Evolutionary conservation across 2,797 vertebrate species (phyloP).

Genomic region (Coranthus polyacanthus): DNA sequence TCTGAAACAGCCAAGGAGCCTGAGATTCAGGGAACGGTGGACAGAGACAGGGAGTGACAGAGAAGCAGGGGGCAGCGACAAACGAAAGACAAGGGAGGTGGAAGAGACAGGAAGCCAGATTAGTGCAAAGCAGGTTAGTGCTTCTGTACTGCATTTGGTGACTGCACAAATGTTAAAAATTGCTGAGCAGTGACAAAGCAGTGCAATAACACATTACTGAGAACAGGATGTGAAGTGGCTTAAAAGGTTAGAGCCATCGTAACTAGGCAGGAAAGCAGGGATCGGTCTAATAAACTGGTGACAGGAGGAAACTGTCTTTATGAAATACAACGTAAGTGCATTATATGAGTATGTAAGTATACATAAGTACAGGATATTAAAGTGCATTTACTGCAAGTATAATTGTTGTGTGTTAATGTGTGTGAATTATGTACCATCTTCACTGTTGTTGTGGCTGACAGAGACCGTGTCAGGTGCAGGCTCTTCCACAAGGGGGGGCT

Average conservation of each 20-base stretch:
- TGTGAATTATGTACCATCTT: slow-evolving; percentile 88
- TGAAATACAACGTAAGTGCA: no score
- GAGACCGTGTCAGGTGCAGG: slow-evolving; percentile 88
- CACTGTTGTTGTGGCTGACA: slow-evolving; percentile 92
- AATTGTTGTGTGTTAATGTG: slow-evolving; percentile 17
- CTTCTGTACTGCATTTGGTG: slow-evolving; percentile 23
- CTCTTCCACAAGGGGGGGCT: slow-evolving; percentile 92
- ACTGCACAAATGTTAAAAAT: slow-evolving; percentile 40
- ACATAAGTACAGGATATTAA: not conserved
- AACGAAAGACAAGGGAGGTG: slow-evolving; percentile 15
- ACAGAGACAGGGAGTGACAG: slow-evolving; percentile 43
- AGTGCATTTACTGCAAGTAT: not conserved
- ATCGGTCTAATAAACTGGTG: slow-evolving; percentile 24
- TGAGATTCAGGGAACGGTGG: slow-evolving; percentile 72
- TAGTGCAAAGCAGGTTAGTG: slow-evolving; percentile 73
- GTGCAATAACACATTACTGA: slow-evolving; percentile 26
- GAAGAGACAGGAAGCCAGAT: slow-evolving; percentile 47
- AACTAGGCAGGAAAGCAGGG: slow-evolving; percentile 40
- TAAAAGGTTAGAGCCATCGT: slow-evolving; percentile 28
- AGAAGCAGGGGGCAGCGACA: slow-evolving; percentile 26
- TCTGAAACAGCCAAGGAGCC: slow-evolving; percentile 89
- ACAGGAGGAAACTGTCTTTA: slow-evolving; percentile 6
- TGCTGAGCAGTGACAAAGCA: slow-evolving; percentile 41
- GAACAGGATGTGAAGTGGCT: slow-evolving; percentile 39
- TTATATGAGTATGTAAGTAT: not conserved